Base-by-base conservation (phyloP, 2,888 invertebrate genomes). In the Nezara viridula region DNA sequence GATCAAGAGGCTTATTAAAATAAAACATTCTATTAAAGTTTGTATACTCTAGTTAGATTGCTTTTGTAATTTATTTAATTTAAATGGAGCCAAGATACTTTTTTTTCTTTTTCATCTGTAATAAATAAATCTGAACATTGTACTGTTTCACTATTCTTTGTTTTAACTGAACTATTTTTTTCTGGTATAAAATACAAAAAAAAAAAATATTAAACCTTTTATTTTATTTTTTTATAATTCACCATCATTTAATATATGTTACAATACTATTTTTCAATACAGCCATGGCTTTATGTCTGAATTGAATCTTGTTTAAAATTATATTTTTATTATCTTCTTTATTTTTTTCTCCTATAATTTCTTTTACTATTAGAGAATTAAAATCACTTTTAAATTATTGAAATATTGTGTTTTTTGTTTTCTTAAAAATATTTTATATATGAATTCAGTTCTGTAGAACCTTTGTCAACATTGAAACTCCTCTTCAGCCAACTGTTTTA, bases 291-390 rank as follows among this genome's bases (percentile, higher is more conserved):
- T 27, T 60, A 60, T 60, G 27, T 60, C 1, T 60, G 27, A 16
- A 60, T 16, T 60, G 60, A 60, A 14, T 27, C 14, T 60, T 60
- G 27, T 60, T 60, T 60, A 27, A 12, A 60, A 60, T 60, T 60
- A 60, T 60, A 60, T 27, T 32, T 60, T 27, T 60, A 27, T 16
- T 16, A 60, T 21, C 60, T 60, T 60, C 55, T 55, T n/a, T 55
- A n/a, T n/a, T 55, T 55, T 55, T 55, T n/a, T 55, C 9, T n/a
- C 55, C 55, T 55, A 55, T n/a, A n/a, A 55, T 55, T 55, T 55
- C 27, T 60, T 60, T 4, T 60, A 14, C 14, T 60, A 60, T 60
- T 60, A n/a, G 60, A 60, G 14, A 32, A 60, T 27, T 7, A 55
- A 10, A n/a, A 55, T 55, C 55, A 10, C 27, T 12, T 21, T 24